phyloP scores from a whole-genome alignment of 2,797 vertebrate species.

The Poecile montanus region DNA sequence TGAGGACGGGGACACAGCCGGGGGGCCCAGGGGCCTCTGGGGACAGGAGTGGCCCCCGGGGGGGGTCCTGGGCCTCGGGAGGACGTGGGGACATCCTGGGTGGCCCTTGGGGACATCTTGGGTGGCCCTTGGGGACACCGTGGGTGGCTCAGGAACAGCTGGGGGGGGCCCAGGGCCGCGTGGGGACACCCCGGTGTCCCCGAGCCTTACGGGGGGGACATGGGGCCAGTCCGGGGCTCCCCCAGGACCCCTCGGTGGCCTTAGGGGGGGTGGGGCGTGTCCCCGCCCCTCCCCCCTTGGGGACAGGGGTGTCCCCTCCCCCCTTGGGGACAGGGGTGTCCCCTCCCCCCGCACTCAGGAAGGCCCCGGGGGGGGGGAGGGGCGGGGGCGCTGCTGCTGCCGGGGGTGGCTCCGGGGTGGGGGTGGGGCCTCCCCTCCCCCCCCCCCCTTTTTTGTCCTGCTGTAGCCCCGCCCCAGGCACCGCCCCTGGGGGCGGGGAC shows the following conservation, averaged over 20 bases:
- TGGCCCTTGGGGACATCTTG: background rate
- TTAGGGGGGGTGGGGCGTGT: background rate
- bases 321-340: background rate
- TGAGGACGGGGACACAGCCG: background rate
- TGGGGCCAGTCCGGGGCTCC: background rate
- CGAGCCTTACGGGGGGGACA: background rate
- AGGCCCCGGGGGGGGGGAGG: background rate
- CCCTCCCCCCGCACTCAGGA: background rate
- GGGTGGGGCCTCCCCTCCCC: background rate
- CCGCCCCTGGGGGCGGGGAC: background rate
- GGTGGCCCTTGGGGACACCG: background rate
- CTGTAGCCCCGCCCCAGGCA: background rate
- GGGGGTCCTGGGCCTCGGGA: background rate
- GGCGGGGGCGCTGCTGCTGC: background rate
- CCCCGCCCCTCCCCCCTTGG: background rate
- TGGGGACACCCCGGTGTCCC: too few species aligned
- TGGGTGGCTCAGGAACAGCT: background rate
- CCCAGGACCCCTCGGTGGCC: background rate
- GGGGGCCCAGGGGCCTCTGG: background rate
- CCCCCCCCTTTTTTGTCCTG: background rate
- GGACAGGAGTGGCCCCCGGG: background rate
- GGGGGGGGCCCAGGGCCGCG: background rate
- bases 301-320: background rate
- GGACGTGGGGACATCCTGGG: fast-evolving
- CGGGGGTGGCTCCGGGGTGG: background rate